Evolutionary conservation across 2,113 vertebrate species (phyloP), one percentile per base, ranked within the genome.

Genomic region (Oreochromis tanganicae): DNA sequence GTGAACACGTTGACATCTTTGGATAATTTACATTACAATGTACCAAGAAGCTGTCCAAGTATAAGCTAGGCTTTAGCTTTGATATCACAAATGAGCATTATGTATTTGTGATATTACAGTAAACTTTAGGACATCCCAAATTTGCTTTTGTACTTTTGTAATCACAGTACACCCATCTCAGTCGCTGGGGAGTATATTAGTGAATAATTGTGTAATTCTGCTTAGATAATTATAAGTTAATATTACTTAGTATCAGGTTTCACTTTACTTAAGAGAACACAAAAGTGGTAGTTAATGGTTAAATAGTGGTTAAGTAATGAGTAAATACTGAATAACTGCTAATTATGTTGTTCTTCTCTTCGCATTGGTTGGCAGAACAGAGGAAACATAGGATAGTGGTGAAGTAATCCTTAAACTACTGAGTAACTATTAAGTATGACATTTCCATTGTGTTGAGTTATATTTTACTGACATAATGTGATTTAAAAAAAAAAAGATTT

Each of bases 1-100:
- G 21, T 46, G 41, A 46, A 9, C 21, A 46, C 7, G 13, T 27
- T 27, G 21, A 73, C 0, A 27, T 73, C 41, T 73, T 46, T 73
- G 21, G 1, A 73, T 21, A 73, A 46, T 46, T 29, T 46, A 27
- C 21, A 73, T 46, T 73, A 27, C 0, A 73, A 0, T 46, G 41
- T 21, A 73, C 8, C 68, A 73, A 1, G 19, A 9, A 46, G 21
- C n/a, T 71, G 21, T 71, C 66, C n/a, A 24, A 71, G 38, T 71
- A 27, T 16, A 43, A 16, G 66, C 38, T 0, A 0, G 21, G 66
- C 38, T 6, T 43, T 71, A 75, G 9, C 24, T 50, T 19, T 75
- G 71, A 50, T 27, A 75, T 50, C 43, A 75, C 8, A 7, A 50
- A 48, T 29, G 2, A 75, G 71, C 24, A 75, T 50, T 32, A 19